Evolutionary conservation across 35 echinoderm and acorn worm genomes (phyloP).

Genomic region (Nesometra sesokonis): DNA sequence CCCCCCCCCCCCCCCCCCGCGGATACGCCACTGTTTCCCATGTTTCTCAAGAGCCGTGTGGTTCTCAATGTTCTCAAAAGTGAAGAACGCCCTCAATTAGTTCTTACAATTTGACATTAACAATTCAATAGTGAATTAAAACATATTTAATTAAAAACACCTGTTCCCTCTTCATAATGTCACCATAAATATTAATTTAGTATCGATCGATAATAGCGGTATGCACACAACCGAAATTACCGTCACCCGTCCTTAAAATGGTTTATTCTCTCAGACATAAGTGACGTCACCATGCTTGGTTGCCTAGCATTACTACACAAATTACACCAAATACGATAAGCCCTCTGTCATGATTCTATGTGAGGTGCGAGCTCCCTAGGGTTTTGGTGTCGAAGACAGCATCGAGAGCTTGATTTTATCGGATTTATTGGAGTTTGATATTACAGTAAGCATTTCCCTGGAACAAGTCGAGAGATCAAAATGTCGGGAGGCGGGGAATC

Average conservation of each 20-base stretch:
- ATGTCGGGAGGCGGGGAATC: slow-evolving; percentile 6
- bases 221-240: too few species aligned
- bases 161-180: too few species aligned
- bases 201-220: too few species aligned
- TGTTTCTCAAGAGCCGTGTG: too few species aligned
- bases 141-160: too few species aligned
- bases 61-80: neutral
- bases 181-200: too few species aligned
- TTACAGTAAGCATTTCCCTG: neutral
- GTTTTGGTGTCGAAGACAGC: neutral
- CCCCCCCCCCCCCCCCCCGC: too few species aligned
- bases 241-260: neutral
- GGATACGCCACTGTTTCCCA: too few species aligned
- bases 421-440: neutral
- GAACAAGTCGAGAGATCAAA: neutral
- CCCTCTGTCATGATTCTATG: neutral
- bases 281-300: neutral
- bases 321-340: neutral
- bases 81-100: neutral
- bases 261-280: neutral
- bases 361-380: neutral
- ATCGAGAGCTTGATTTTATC: neutral
- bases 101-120: too few species aligned
- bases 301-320: neutral
- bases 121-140: too few species aligned